Evolutionary conservation across 2,888 invertebrate genomes (phyloP).

Genomic region (Trachelus tabidus): DNA sequence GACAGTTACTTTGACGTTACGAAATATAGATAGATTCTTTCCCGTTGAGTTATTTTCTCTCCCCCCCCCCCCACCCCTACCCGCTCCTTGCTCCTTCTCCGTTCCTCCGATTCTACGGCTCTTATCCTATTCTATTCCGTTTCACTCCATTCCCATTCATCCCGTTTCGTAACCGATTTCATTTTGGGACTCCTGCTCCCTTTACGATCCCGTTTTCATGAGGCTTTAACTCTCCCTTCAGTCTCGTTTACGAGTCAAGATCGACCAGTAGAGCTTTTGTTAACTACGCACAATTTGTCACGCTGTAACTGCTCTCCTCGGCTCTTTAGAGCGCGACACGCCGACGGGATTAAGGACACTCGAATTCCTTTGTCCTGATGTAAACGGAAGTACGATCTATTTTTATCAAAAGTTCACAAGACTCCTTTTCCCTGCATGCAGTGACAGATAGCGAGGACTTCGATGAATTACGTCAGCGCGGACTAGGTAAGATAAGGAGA

Average conservation of each 20-base stretch:
- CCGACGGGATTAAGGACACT: constrained; percentile 2
- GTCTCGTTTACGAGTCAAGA: constrained; percentile 9
- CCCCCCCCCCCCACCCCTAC: no score
- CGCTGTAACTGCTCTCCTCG: constrained; percentile 14
- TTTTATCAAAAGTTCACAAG: not conserved
- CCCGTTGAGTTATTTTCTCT: not conserved
- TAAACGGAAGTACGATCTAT: not conserved
- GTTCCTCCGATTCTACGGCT: not conserved
- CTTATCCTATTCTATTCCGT: not conserved
- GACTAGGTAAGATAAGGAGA: not conserved
- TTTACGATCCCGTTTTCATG: constrained; percentile 45
- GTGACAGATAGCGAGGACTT: not conserved
- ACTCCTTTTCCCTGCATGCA: not conserved
- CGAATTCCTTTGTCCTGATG: not conserved
- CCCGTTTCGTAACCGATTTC: not conserved
- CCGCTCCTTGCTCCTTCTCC: not conserved
- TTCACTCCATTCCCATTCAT: not conserved
- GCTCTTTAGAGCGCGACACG: constrained; percentile 1
- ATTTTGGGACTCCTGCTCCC: constrained; percentile 1
- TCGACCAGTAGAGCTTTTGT: constrained; percentile 13
- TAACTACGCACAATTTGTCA: constrained; percentile 21
- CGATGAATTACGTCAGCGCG: not conserved
- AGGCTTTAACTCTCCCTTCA: constrained; percentile 30
- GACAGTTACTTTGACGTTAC: constrained; percentile 34
- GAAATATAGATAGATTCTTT: not conserved